Conservation (phyloP, 2,113 vertebrate genomes). For the Pseudopipra pipra region DNA sequence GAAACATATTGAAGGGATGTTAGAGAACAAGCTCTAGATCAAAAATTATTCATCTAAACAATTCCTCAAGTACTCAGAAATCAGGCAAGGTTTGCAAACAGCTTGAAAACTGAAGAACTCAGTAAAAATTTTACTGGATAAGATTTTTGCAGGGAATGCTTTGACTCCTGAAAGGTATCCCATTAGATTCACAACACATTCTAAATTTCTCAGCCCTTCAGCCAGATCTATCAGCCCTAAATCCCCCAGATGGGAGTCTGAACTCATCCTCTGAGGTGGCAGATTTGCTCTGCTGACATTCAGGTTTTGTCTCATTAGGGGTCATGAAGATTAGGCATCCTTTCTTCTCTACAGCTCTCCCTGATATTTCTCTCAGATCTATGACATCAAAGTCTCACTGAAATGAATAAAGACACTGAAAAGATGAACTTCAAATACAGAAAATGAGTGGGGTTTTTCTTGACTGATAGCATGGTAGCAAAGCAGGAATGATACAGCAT, state of each 20-base stretch:
- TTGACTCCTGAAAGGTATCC: not conserved
- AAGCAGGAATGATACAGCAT: not conserved
- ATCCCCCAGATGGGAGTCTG: constrained; percentile 37
- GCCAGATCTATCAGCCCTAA: not conserved
- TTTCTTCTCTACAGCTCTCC: not conserved
- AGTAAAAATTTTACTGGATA: not conserved
- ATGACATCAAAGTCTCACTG: constrained; percentile 11
- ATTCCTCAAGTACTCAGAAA: not conserved
- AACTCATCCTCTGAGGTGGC: not conserved
- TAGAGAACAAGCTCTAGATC: not conserved
- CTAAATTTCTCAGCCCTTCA: not conserved
- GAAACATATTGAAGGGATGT: not conserved
- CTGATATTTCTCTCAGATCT: constrained; percentile 2
- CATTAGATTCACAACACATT: not conserved
- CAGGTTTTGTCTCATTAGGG: not conserved
- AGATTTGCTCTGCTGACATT: not conserved
- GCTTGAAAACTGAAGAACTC: not conserved
- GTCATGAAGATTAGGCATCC: not conserved
- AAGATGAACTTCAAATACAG: constrained; percentile 20
- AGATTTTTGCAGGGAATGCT: not conserved
- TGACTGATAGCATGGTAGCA: not conserved
- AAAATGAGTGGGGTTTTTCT: not conserved
- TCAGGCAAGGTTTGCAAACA: not conserved
- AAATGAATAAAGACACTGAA: constrained; percentile 16
- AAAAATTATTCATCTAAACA: not conserved